phyloP scores from a whole-genome alignment of 1,140 invertebrate genomes.

The Radopholus similis region DNA sequence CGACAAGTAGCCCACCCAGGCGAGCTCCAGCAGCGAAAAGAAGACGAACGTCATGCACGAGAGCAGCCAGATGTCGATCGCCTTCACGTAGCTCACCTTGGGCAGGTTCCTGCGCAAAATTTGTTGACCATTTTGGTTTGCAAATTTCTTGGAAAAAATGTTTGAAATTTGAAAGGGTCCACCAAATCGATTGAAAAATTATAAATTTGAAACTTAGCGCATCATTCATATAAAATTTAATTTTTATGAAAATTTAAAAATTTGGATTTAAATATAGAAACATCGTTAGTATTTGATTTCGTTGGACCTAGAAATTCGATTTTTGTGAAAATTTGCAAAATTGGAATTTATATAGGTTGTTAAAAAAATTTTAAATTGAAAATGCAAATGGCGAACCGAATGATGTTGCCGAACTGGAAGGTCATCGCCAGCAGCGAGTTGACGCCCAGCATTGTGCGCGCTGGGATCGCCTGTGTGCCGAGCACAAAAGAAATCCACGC shows the following conservation, averaged over 20 bases:
- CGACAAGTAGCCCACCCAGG: conserved; percentile 54
- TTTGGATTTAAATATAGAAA: too few species aligned
- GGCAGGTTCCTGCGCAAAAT: conserved; percentile 43
- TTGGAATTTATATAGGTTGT: too few species aligned
- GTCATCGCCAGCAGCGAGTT: conserved; percentile 50
- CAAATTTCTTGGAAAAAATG: neutral
- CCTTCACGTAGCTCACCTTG: conserved; percentile 45
- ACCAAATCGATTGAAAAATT: too few species aligned
- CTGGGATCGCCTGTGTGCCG: conserved; percentile 49
- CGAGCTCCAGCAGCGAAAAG: conserved; percentile 53
- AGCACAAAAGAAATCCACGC: conserved; percentile 60
- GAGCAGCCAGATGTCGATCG: conserved; percentile 57
- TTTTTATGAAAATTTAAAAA: too few species aligned
- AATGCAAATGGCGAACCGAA: too few species aligned
- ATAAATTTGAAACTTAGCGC: too few species aligned
- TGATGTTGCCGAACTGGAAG: conserved; percentile 50
- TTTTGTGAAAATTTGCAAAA: too few species aligned
- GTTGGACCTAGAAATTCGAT: too few species aligned
- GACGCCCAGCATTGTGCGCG: conserved; percentile 48
- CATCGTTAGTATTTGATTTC: too few species aligned
- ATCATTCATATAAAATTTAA: too few species aligned
- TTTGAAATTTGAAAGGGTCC: neutral
- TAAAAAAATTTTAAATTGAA: too few species aligned
- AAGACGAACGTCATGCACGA: conserved; percentile 61
- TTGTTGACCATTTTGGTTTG: neutral